Conservation (phyloP, 2,113 vertebrate species). For the Beaufortia kweichowensis region DNA sequence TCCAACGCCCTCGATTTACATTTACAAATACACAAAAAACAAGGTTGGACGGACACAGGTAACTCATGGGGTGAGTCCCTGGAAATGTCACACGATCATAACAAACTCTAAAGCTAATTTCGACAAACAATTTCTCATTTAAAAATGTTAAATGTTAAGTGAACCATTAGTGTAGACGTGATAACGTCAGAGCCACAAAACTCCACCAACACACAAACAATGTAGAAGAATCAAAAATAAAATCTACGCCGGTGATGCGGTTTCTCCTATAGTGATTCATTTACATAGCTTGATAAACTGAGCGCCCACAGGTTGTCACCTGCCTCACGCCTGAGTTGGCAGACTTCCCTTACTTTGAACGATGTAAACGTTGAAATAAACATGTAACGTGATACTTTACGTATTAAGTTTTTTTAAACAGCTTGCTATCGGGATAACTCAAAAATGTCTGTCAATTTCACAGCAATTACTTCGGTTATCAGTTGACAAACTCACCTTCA, state of each 20-base stretch:
- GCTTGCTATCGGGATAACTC: background rate
- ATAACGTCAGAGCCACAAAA: too few species aligned
- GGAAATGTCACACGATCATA: background rate
- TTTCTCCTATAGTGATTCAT: background rate
- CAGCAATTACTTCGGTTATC: background rate
- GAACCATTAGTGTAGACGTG: too few species aligned
- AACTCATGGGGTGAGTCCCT: background rate
- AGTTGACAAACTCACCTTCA: slow-evolving; percentile 48
- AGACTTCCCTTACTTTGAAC: background rate
- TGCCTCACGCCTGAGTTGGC: background rate
- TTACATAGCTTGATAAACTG: background rate
- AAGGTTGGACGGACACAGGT: background rate
- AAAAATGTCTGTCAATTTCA: background rate
- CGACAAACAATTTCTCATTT: too few species aligned
- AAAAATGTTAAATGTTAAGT: too few species aligned
- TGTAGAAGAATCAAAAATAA: background rate
- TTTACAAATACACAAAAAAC: background rate
- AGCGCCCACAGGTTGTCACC: slow-evolving; percentile 21
- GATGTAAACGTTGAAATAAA: background rate
- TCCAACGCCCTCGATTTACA: slow-evolving; percentile 6
- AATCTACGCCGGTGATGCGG: background rate
- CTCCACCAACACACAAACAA: background rate
- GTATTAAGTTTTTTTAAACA: background rate
- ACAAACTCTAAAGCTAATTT: too few species aligned
- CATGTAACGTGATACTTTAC: background rate